Evolutionary conservation across 2,113 vertebrate genomes (phyloP), one percentile per base, ranked within the genome.

Genomic region (Corydoras sp.): DNA sequence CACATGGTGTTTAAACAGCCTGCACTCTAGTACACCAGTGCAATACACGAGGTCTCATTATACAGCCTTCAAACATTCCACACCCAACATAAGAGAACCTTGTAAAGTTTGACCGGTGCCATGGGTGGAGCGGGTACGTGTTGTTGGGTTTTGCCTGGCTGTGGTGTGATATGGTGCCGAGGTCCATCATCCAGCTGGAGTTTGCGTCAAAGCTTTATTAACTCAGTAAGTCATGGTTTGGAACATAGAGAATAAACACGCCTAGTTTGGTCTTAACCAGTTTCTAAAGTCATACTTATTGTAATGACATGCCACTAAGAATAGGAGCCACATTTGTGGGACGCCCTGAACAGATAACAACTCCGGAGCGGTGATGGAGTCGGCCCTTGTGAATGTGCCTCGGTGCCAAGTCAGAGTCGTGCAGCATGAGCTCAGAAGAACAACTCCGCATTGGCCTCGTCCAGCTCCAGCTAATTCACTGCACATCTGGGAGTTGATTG

Each of bases 161-260:
- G 35, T 43, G 7, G 35, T 43, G 35, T 5, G 35, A 43, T 43
- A 4, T 43, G 35, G 35, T 43, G 35, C 35, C 2, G 35, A 43
- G 4, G 35, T 43, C 35, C 4, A 5, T 8, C 35, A 43, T 43
- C 35, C 7, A 5, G 35, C 35, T 43, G 35, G 35, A 8, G 7
- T 43, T 43, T 8, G 35, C 4, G 35, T 43, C 35, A 56, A 56
- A 53, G 14, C 54, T n/a, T 56, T 4, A 56, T 56, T 11, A 68
- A 68, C 30, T 74, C 35, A 43, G 2, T 2, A 58, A 74, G 72
- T 74, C 72, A 74, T 68, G n/a, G 6, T 14, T 49, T 74, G 72
- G 65, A 74, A 56, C 10, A 10, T 50, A 7, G 53, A 68, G 55
- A 29, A 68, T 12, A 5, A 62, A 49, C 59, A 68, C 65, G 51